Evolutionary conservation across 2,888 invertebrate species (phyloP), one percentile per base, ranked within the genome.

Genomic region (Carterocephalus palaemon): DNA sequence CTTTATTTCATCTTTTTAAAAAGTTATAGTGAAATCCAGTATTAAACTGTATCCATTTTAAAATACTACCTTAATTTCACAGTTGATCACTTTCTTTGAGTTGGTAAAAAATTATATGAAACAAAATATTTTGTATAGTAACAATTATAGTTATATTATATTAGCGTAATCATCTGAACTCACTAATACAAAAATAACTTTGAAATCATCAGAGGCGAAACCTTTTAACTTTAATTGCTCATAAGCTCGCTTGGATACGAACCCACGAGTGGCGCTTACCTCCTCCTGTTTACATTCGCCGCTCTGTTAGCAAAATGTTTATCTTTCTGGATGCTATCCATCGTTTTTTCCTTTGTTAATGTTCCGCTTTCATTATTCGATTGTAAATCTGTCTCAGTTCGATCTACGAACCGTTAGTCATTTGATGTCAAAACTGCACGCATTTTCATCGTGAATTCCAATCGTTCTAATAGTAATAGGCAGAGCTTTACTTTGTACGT

Each of bases 311-410:
- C 67, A 62, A 64, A 68, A 68, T 76, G 76, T 78, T 78, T 78
- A 77, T 63, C 68, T 67, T 57, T 72, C 75, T 75, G 75, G 71
- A 67, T 69, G 74, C 65, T 70, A 67, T 75, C 75, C 65, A 61
- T 71, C 70, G 66, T 64, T 62, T 63, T 64, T 62, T 66, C 61
- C 63, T 68, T 74, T 72, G 68, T 73, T 69, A 67, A 67, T 67
- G 64, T 63, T 66, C 64, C 55, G 56, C 60, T 65, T 65, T 66
- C 64, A 67, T 65, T 68, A 63, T 65, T 61, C 61, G 59, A 66
- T 63, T 67, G 67, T 75, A 74, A 75, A 74, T 73, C 69, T 69
- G 64, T 68, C 65, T 57, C 57, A 51, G 59, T 63, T 59, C 59
- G 52, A 59, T 57, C 57, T 56, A 49, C 37, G 45, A 33, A 46